Evolutionary conservation across 2,797 vertebrate genomes (phyloP).

Genomic region (Bradypodion ventrale): DNA sequence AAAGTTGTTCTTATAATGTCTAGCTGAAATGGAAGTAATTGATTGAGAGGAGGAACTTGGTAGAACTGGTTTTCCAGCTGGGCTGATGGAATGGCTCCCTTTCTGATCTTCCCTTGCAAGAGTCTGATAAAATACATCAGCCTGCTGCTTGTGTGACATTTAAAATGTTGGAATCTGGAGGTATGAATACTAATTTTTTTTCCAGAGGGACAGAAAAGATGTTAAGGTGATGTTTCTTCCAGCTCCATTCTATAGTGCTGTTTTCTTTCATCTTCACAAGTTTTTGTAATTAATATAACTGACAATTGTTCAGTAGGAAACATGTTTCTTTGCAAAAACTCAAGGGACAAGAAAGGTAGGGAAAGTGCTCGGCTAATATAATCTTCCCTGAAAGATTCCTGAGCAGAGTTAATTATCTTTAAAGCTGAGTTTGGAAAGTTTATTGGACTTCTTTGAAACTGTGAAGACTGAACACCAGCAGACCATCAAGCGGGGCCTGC

Average conservation of each 20-base stretch:
- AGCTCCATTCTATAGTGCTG: conserved; percentile 8
- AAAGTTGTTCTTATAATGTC: not conserved
- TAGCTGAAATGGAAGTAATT: not conserved
- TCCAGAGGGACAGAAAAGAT: not conserved
- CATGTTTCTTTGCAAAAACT: conserved; percentile 50
- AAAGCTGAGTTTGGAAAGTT: conserved; percentile 52
- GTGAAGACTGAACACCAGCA: conserved; percentile 34
- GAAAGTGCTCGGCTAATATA: conserved; percentile 42
- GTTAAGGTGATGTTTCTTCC: conserved; percentile 28
- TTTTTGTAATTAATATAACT: conserved; percentile 64
- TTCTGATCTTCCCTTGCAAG: not conserved
- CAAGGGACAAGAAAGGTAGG: conserved; percentile 33
- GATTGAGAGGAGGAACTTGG: not conserved
- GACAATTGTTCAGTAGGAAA: conserved; percentile 48
- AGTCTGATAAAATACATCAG: not conserved
- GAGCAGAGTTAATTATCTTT: conserved; percentile 53
- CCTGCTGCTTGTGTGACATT: not conserved
- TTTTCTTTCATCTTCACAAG: conserved; percentile 47
- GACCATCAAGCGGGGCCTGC: not conserved
- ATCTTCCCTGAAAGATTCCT: conserved; percentile 45
- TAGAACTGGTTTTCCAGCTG: not conserved
- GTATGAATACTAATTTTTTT: conserved; percentile 23
- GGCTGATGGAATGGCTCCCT: not conserved
- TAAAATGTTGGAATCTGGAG: not conserved
- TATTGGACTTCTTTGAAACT: conserved; percentile 42